Percentiles rank a stretch among this genome's conserved stretches.
Conservation (phyloP, 2,888 invertebrate genomes). For the Melieria crassipennis region DNA sequence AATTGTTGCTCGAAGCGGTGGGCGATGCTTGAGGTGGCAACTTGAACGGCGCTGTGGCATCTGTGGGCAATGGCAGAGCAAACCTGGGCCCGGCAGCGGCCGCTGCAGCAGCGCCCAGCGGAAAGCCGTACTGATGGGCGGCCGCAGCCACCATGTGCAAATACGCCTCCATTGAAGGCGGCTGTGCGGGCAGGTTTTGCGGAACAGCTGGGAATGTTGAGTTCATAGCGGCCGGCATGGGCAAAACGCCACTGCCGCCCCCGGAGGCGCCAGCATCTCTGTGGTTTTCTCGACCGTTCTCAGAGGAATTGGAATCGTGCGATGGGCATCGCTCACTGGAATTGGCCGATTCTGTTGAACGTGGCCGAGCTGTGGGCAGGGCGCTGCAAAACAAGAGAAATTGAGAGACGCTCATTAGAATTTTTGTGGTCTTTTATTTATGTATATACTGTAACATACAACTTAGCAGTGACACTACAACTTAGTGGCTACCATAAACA, state of each 20-base stretch:
- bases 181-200: slow-evolving; percentile 72
- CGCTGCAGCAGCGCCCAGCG: slow-evolving; percentile 69
- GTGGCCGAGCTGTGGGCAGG: slow-evolving; percentile 61
- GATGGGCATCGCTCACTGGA: slow-evolving; percentile 80
- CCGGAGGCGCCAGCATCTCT: slow-evolving; percentile 29
- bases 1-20: slow-evolving; percentile 69
- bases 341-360: slow-evolving; percentile 63
- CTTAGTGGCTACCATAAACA: no score
- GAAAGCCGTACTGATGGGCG: slow-evolving; percentile 78
- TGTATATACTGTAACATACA: no score
- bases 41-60: slow-evolving; percentile 69
- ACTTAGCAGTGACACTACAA: no score
- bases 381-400: slow-evolving; percentile 52
- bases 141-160: slow-evolving; percentile 76
- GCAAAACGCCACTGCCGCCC: slow-evolving; percentile 43
- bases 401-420: neutral
- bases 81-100: slow-evolving; percentile 54
- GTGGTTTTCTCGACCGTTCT: slow-evolving; percentile 65
- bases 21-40: slow-evolving; percentile 65
- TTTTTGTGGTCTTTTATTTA: no score
- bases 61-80: slow-evolving; percentile 71
- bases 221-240: slow-evolving; percentile 40
- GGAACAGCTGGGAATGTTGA: slow-evolving; percentile 61
- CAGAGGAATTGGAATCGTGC: slow-evolving; percentile 79
- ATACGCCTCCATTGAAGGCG: slow-evolving; percentile 86